These are phyloP conservation scores for Drosophila planitibia DNA, from an alignment of 2,888 invertebrate species.

Conservation along the genomic window DNA sequence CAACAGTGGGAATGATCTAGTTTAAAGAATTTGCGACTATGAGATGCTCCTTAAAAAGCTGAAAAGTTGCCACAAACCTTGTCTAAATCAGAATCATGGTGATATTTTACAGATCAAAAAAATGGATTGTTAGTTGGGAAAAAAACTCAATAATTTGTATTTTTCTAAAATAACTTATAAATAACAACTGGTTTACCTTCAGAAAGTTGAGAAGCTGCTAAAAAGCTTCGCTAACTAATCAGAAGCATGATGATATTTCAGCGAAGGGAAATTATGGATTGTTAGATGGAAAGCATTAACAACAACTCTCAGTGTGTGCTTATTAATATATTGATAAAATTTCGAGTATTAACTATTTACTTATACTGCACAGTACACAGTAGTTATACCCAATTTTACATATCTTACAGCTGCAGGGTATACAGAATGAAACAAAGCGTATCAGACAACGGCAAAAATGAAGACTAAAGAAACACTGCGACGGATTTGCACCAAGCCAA, in stretches of 20 bases:
- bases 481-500: conserved; percentile 58
- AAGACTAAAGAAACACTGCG: conserved; percentile 44
- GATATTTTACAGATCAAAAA: not conserved
- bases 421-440: conserved; percentile 1
- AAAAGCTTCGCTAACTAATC: not conserved
- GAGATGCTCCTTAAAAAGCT: not conserved
- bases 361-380: too few relatives aligned
- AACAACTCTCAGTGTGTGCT: not conserved
- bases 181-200: not conserved
- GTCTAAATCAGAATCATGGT: not conserved
- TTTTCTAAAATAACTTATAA: not conserved
- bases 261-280: not conserved
- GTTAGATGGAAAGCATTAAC: not conserved
- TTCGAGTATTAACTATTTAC: not conserved
- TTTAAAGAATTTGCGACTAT: not conserved
- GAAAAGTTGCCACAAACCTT: not conserved
- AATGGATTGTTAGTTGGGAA: not conserved
- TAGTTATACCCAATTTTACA: not conserved
- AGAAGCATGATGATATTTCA: not conserved
- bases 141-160: not conserved
- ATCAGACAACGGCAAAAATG: conserved; percentile 20
- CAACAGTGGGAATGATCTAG: conserved; percentile 6
- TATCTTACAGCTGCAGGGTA: conserved; percentile 16
- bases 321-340: not conserved
- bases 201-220: not conserved